Conservation (phyloP, 2,797 vertebrate species). For the Phrynocephalus guinanensis region DNA sequence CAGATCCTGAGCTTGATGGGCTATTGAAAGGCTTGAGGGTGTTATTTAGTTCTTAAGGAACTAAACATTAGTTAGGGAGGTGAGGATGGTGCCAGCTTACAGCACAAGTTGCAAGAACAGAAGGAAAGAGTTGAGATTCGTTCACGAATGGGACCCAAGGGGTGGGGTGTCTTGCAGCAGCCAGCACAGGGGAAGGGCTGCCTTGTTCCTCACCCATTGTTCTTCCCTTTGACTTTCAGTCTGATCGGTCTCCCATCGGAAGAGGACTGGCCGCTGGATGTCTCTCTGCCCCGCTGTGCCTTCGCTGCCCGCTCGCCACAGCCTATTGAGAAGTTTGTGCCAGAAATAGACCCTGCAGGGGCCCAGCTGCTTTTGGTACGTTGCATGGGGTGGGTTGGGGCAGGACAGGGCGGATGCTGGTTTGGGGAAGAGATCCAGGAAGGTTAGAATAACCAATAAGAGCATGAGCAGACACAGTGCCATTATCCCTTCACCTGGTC, state of each 20-base stretch:
- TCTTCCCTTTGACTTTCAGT: constrained; percentile 71
- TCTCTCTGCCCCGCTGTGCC: constrained; percentile 84
- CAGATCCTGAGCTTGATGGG: not conserved
- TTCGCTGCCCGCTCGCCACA: constrained; percentile 81
- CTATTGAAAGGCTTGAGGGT: not conserved
- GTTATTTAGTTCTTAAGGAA: not conserved
- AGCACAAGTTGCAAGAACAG: not conserved
- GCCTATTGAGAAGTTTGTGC: constrained; percentile 84
- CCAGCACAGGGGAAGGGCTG: not conserved
- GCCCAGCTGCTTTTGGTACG: constrained; percentile 86
- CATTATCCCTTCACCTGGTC: not conserved
- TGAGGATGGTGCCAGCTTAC: not conserved
- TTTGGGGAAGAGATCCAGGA: not conserved
- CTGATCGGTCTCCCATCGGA: constrained; percentile 88
- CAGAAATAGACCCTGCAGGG: constrained; percentile 86
- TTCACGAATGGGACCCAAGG: not conserved
- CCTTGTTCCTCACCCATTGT: not conserved
- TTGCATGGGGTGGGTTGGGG: not conserved
- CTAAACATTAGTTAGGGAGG: not conserved
- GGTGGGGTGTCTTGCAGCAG: too few relatives aligned
- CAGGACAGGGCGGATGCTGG: not conserved
- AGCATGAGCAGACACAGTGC: not conserved
- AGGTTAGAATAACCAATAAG: too few relatives aligned
- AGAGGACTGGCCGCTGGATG: constrained; percentile 90
- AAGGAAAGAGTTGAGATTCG: not conserved